Evolutionary conservation across 2,113 vertebrate genomes (phyloP).

Genomic region (Leiothrix lutea): DNA sequence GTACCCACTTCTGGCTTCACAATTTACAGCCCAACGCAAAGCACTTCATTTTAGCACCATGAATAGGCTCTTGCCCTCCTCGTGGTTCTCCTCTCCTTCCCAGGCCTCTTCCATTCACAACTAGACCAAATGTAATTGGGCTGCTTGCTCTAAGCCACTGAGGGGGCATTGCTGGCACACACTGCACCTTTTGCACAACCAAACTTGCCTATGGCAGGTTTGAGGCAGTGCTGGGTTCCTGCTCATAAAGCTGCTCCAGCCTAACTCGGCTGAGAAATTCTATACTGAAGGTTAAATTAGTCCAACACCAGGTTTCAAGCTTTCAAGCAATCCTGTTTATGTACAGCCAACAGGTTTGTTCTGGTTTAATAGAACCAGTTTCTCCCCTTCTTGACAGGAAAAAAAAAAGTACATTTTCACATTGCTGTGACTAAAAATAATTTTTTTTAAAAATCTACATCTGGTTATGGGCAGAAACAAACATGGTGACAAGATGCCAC

Average conservation of each 20-base stretch:
- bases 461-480: background rate
- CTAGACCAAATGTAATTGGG: background rate
- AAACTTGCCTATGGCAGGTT: background rate
- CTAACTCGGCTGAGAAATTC: background rate
- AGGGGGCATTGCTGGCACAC: background rate
- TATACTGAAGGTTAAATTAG: background rate
- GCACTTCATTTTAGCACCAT: background rate
- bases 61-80: background rate
- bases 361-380: background rate
- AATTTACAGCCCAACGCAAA: background rate
- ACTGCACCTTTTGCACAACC: background rate
- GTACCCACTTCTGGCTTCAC: background rate
- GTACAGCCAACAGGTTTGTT: background rate
- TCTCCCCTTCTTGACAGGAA: background rate
- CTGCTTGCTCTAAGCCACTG: background rate
- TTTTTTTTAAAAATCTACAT: fast-evolving
- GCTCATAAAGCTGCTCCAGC: background rate
- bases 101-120: background rate
- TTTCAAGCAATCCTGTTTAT: background rate
- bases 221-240: background rate
- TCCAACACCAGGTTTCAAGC: background rate
- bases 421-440: background rate
- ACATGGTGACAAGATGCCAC: background rate
- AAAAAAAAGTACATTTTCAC: background rate
- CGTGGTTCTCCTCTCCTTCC: background rate